A percentile compares a stretch with the other conserved stretches of the same genome.
These are phyloP conservation scores for Caenorhabditis uteleia DNA, from an alignment of 2,888 invertebrate species.

Conservation along the genomic window DNA sequence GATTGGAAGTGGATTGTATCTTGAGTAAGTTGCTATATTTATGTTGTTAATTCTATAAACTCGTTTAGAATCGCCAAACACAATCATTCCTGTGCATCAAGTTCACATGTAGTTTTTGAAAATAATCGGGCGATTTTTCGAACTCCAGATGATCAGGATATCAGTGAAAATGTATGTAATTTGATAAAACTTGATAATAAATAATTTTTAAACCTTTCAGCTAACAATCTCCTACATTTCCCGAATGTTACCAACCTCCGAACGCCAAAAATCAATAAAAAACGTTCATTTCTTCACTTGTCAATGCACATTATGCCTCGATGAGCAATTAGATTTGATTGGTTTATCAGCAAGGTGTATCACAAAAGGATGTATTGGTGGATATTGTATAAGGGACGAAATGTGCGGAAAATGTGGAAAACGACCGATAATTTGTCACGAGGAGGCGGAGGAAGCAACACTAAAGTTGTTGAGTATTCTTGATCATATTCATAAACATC, in stretches of 20 bases:
- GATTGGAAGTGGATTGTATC: constrained; percentile 21
- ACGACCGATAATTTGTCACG: not conserved
- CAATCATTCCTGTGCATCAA: constrained; percentile 28
- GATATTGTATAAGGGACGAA: not conserved
- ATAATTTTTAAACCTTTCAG: constrained; percentile 6
- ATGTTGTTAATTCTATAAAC: not conserved
- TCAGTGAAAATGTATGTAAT: constrained; percentile 5
- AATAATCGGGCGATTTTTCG: constrained; percentile 12
- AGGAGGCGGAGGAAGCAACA: constrained; percentile 5
- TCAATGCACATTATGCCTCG: constrained; percentile 16
- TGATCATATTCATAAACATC: no score
- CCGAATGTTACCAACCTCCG: constrained; percentile 27
- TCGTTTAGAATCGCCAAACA: constrained; percentile 16
- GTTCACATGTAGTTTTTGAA: constrained; percentile 18
- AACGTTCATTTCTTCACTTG: constrained; percentile 28
- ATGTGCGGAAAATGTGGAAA: not conserved
- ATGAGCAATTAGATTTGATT: constrained; percentile 14
- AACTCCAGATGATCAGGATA: not conserved
- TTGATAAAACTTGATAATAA: not conserved
- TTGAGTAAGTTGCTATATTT: constrained; percentile 1
- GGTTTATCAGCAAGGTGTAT: constrained; percentile 9
- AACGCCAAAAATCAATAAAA: constrained; percentile 9
- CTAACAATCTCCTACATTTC: constrained; percentile 28
- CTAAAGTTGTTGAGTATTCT: no score
- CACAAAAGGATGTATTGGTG: constrained; percentile 5